Conservation (phyloP, 2,113 vertebrate species). For the Oreotrochilus melanogaster region DNA sequence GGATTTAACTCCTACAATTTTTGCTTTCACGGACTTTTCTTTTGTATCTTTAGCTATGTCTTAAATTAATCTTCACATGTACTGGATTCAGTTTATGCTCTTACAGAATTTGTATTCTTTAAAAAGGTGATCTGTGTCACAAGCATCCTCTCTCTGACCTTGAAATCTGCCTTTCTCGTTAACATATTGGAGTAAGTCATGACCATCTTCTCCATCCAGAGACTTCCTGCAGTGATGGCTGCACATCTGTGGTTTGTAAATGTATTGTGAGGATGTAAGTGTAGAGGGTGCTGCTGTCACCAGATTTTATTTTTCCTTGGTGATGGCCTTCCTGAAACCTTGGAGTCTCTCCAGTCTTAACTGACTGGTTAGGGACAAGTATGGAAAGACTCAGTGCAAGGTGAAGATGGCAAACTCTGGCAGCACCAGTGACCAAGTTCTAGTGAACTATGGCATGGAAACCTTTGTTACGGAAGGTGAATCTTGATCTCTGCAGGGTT, state of each 20-base stretch:
- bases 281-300: accelerated
- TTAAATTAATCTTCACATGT: background rate
- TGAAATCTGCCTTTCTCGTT: background rate
- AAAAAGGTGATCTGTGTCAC: background rate
- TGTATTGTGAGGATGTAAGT: background rate
- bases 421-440: background rate
- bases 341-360: background rate
- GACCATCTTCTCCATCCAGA: background rate
- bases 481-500: background rate
- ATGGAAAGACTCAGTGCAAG: background rate
- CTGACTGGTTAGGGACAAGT: background rate
- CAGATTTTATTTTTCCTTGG: background rate
- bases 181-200: background rate
- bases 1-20: background rate
- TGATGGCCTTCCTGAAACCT: background rate
- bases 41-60: background rate
- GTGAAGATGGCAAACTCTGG: background rate
- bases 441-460: accelerated
- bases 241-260: background rate
- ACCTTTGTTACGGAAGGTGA: accelerated
- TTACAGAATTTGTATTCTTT: background rate
- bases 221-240: background rate
- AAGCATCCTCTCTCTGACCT: background rate
- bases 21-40: background rate
- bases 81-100: background rate